Evolutionary conservation across 2,113 vertebrate species (phyloP), one percentile per base, ranked within the genome.

Genomic region (Tinamus guttatus): DNA sequence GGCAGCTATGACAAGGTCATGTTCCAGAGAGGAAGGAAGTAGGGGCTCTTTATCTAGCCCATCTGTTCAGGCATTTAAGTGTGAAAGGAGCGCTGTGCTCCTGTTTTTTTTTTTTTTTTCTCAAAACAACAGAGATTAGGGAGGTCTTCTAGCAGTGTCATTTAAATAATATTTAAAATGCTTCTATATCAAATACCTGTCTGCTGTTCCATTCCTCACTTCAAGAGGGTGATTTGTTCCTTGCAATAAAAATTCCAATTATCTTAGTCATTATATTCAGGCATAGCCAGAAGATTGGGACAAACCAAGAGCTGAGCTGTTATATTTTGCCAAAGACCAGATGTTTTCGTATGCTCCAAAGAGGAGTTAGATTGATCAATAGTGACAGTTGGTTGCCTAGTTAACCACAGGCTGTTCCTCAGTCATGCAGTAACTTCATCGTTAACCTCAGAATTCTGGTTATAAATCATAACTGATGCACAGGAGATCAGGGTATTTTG

Each of bases 391-490:
- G 41, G 63, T 30, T 56, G 56, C 25, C 49, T n/a, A 28, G 34
- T 11, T 36, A 69, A 56, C 14, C 8, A 9, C 19, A 36, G 34
- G 4, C 68, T 45, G 24, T n/a, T 64, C 58, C 58, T 81, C 51
- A 34, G 16, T 36, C 3, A 0, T 40, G 21, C 0, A 0, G 9
- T 28, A 20, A 9, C 38, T 19, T 32, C 43, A 12, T 20, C 58
- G 11, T 47, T 36, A 13, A 6, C 30, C 25, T 62, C 25, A 0
- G 0, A 60, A 54, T 77, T 81, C 28, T 22, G 47, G 13, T 28
- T 43, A 15, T 11, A 65, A 60, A 8, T 14, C 6, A 36, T 11
- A 59, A 58, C 7, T 0, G 0, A 6, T 27, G 38, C 14, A 28
- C 21, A 49, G 34, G 14, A 80, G 21, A 25, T 17, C 6, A 30